Conservation (phyloP, 2,797 vertebrate species). For the Tiaroga cobitis region DNA sequence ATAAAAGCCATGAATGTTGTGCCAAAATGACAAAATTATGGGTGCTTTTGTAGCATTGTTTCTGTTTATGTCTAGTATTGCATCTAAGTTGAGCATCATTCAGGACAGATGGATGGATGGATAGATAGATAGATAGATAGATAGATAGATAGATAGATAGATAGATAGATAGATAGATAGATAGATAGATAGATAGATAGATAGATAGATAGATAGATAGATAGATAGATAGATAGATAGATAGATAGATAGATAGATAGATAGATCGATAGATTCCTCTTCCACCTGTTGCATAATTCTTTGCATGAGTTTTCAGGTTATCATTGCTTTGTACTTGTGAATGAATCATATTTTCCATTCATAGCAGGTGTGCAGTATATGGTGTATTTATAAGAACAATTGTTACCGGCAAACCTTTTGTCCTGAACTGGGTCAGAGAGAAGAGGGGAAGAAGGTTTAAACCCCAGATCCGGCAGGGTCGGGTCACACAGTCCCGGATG, state of each 20-base stretch:
- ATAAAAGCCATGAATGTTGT: background rate
- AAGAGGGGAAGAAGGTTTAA: background rate
- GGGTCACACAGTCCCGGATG: constrained; percentile 14
- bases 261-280: background rate
- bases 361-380: background rate
- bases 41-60: background rate
- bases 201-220: too few species aligned
- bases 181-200: too few species aligned
- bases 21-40: background rate
- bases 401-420: constrained; percentile 18
- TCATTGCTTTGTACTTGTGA: constrained; percentile 9
- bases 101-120: too few species aligned
- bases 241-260: too few species aligned
- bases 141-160: too few species aligned
- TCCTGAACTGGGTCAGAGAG: constrained; percentile 45
- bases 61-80: background rate
- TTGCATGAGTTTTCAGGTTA: background rate
- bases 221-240: too few species aligned
- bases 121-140: accelerated
- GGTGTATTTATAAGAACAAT: background rate
- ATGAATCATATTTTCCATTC: constrained; percentile 22
- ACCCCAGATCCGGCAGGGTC: background rate
- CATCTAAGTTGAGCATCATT: background rate
- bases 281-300: constrained; percentile 1
- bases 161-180: too few species aligned